Evolutionary conservation across 2,888 invertebrate genomes (phyloP), one percentile per base, ranked within the genome.

Genomic region (Aleiodes leptofemur): DNA sequence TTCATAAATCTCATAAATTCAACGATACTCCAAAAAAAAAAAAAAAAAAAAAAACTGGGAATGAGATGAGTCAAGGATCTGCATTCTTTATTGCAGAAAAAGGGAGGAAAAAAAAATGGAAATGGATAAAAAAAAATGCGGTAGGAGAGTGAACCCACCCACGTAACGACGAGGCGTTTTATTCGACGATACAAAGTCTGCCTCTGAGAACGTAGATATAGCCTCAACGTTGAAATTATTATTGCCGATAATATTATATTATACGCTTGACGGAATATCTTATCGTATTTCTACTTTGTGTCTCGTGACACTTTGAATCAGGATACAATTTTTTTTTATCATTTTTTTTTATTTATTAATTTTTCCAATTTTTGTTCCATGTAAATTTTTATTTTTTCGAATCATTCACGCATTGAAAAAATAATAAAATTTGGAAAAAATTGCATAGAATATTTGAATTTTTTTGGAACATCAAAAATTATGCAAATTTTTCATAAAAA

Each of bases 1-100:
- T 34, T 34, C 34, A 34, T 61, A 34, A 31, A 61, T 61, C 31
- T 34, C 31, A 61, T 61, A 38, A 61, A 61, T 61, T 38, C 43
- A n/a, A 16, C 6, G 6, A 34, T 6, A 34, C 38, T 43, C 53
- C 51, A 66, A 16, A 34, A 69, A 76, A 70, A 53, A 9, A 43
- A 43, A 34, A 34, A 34, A 34, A 4, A 68, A 57, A 34, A 61
- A n/a, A n/a, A n/a, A n/a, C n/a, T n/a, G 56, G 71, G 43, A 23
- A 50, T 23, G 61, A 31, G 48, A 61, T 43, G 73, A 34, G 56
- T 70, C 69, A 68, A 69, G 73, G 73, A 77, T 73, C 66, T 74
- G 72, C 73, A 72, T 76, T 76, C 59, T 76, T 72, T 69, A 66
- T 57, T 69, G 59, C n/a, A 50, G 34, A 48, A 50, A 50, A 43